Conservation (phyloP, 2,888 invertebrate genomes). For the Arrhopalites spinosus region DNA sequence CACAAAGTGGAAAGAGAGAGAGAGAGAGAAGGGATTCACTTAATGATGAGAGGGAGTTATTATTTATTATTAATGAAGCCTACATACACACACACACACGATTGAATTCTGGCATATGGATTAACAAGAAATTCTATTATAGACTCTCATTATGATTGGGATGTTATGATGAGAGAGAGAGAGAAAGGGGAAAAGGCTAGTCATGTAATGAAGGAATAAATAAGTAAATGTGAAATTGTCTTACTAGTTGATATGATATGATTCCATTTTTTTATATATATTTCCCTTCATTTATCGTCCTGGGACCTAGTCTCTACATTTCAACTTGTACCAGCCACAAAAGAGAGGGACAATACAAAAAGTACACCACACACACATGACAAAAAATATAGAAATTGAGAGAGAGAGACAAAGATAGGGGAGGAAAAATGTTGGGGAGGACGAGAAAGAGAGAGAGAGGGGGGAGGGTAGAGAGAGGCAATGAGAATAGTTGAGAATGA, state of each 20-base stretch:
- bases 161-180: neutral
- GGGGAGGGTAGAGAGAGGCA: conserved; percentile 13
- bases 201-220: neutral
- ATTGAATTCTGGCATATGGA: too few relatives aligned
- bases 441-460: conserved; percentile 21
- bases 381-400: neutral
- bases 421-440: neutral
- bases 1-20: conserved; percentile 7
- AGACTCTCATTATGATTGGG: too few relatives aligned
- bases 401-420: neutral
- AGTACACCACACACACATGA: too few relatives aligned
- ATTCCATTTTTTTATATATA: neutral
- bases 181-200: neutral
- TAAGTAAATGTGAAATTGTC: conserved; percentile 1
- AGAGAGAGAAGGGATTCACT: too few relatives aligned
- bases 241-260: neutral
- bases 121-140: too few relatives aligned
- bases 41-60: neutral
- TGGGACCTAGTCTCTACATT: neutral
- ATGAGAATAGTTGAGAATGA: conserved; percentile 27
- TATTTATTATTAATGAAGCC: conserved; percentile 7
- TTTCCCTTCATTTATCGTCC: too few relatives aligned
- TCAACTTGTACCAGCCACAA: neutral
- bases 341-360: neutral
- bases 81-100: too few relatives aligned